Base-by-base conservation (phyloP, 2,797 vertebrate genomes). In the Eulemur albifrons region DNA sequence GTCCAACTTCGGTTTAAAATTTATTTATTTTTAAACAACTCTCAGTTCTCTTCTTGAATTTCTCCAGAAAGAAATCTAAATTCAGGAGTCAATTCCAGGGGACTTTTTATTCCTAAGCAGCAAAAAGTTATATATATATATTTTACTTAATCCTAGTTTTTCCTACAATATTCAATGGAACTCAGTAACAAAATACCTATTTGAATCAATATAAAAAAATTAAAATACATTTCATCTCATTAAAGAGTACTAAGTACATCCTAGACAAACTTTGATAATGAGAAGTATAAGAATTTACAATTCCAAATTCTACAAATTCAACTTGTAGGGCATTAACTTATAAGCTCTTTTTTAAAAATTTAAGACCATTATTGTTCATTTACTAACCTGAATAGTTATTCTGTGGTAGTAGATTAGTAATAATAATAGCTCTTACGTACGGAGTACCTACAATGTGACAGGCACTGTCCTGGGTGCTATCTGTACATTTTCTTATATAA, bases 31-130 rank as follows among this genome's bases (percentile, higher is more conserved):
- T 63, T 32, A 32, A 90, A 32, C 13, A 63, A 32, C 35, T 59
- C 1, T 70, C 38, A 17, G 17, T 81, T 82, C 57, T 88, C 4
- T 88, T 93, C 80, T 90, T 88, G 13, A 82, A 61, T 32, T 88
- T 93, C 67, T 91, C 27, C 50, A 92, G 87, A 35, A 88, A 92
- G 48, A 72, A 90, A 73, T 91, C 32, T 79, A 81, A 85, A 70
- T 82, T 48, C 25, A 61, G 72, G 48, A 90, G 43, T 94, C 40
- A 85, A 50, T 54, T 93, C 40, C 21, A 69, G n/a, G 45, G 35
- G 54, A 57, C 21, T 57, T 83, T 65, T 93, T 32, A 86, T 45
- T 76, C 48, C 11, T 57, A 69, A 69, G 7, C 79, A 82, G 91
- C 40, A 81, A 67, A 90, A 67, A 9, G 21, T 54, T n/a, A 18